Base-by-base conservation (phyloP, 2,888 invertebrate genomes). In the Philhelius pedissequus region DNA sequence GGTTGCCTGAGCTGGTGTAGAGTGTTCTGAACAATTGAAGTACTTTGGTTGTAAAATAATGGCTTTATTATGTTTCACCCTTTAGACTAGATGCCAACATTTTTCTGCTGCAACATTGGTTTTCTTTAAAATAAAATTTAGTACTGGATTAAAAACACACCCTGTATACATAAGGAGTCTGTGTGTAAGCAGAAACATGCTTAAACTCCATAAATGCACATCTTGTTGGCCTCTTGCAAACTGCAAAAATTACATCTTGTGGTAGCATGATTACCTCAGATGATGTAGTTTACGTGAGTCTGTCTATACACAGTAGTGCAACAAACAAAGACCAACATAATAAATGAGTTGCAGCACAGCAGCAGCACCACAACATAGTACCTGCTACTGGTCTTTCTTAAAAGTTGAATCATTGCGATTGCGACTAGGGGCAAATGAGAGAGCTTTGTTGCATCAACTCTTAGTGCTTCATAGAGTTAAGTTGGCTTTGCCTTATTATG, bases 221-320 rank as follows among this genome's bases (percentile, higher is more conserved):
- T 60, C 64, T 78, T 62, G 71, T 71, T 60, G 45, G 58, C 27
- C 50, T 73, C 50, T 68, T 68, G 32, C 60, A 60, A 78, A 58
- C 52, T 78, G 74, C 35, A 83, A 64, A 78, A 74, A 83, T 78
- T 78, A 64, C 78, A 83, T 83, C 73, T 78, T 50, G 27, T 64
- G 56, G 68, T 15, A 48, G 64, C 32, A 45, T 77, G 77, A 77
- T 69, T 82, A 38, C 73, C 38, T 54, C 68, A 78, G 54, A 68
- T 60, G 73, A 48, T 64, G 64, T 69, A 35, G 45, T 50, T 30
- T 66, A 45, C 62, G 32, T 64, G 40, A 50, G 45, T 40, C 38
- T 69, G 45, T 40, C 38, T 69, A 32, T 48, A 62, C 25, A 70
- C 22, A 35, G 18, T 38, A n/a, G 13, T 56, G 35, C 32, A 62